Percentiles rank a stretch among this genome's conserved stretches.
Evolutionary conservation across 2,888 invertebrate species (phyloP).

Genomic region (Euzophera pinguis): DNA sequence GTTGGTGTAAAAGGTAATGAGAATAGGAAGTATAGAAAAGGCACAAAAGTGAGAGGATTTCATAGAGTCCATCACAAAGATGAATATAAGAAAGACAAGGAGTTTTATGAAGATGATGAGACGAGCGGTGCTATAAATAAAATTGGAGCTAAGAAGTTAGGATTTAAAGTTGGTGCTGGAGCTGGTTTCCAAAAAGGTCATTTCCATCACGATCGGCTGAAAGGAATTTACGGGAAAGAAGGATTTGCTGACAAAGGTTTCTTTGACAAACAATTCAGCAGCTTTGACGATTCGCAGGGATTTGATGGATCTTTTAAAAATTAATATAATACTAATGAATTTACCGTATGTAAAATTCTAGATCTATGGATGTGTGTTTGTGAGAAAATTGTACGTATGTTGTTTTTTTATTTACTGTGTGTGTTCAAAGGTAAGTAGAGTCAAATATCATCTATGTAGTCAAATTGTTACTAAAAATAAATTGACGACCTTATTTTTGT

Average conservation of each 20-base stretch:
- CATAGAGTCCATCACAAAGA: conserved; percentile 81
- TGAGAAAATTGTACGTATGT: too few species aligned
- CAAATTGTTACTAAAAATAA: too few species aligned
- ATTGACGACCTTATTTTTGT: too few species aligned
- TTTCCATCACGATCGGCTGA: conserved; percentile 59
- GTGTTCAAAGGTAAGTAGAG: too few species aligned
- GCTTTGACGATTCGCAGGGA: conserved; percentile 66
- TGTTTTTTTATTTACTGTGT: too few species aligned
- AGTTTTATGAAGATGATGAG: conserved; percentile 79
- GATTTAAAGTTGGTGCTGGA: conserved; percentile 63
- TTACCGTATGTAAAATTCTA: neutral
- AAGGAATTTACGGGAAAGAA: conserved; percentile 65
- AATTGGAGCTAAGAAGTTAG: conserved; percentile 69
- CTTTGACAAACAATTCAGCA: conserved; percentile 67
- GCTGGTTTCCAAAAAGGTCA: conserved; percentile 57
- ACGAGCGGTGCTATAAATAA: conserved; percentile 72
- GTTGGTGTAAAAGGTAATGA: conserved; percentile 62
- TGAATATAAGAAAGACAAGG: conserved; percentile 80
- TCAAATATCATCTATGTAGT: too few species aligned
- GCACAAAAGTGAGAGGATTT: conserved; percentile 78
- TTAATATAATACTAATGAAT: conserved; percentile 27
- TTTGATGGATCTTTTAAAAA: conserved; percentile 53
- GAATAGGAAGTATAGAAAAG: conserved; percentile 74
- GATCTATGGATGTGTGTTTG: neutral
- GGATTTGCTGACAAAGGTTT: conserved; percentile 74